These are phyloP conservation scores for Puntigrus tetrazona DNA, from an alignment of 2,113 vertebrate species.

Conservation along the genomic window DNA sequence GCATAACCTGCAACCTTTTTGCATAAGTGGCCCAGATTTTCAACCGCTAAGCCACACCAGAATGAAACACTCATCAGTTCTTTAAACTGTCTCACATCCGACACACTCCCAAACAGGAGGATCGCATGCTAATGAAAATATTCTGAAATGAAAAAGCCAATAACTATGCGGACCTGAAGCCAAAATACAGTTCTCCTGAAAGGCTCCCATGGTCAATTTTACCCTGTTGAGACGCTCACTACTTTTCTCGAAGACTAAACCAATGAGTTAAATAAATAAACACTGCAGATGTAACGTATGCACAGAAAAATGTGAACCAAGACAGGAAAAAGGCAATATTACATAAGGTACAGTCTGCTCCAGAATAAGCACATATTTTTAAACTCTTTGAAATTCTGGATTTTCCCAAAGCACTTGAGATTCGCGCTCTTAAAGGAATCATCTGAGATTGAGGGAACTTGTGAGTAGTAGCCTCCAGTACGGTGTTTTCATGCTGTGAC, in stretches of 20 bases:
- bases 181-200: constrained; percentile 24
- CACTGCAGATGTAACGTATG: constrained; percentile 61
- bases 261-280: constrained; percentile 58
- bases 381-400: constrained; percentile 63
- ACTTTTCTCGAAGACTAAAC: constrained; percentile 49
- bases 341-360: constrained; percentile 61
- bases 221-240: not conserved
- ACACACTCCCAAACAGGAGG: constrained; percentile 40
- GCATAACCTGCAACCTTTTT: not conserved
- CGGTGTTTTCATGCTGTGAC: constrained; percentile 63
- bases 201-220: not conserved
- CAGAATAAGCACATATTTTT: constrained; percentile 65
- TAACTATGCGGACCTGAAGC: constrained; percentile 31
- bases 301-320: constrained; percentile 60
- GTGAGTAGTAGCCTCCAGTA: constrained; percentile 55
- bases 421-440: constrained; percentile 58
- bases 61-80: constrained; percentile 8
- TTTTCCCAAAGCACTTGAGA: constrained; percentile 53
- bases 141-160: constrained; percentile 28
- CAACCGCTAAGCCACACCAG: not conserved
- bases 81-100: constrained; percentile 13
- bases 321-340: constrained; percentile 65
- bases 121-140: constrained; percentile 53
- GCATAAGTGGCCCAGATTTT: not conserved
- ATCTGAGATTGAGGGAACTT: constrained; percentile 8